Conservation (phyloP, 1,140 invertebrate genomes). For the Zophobas atratus region DNA sequence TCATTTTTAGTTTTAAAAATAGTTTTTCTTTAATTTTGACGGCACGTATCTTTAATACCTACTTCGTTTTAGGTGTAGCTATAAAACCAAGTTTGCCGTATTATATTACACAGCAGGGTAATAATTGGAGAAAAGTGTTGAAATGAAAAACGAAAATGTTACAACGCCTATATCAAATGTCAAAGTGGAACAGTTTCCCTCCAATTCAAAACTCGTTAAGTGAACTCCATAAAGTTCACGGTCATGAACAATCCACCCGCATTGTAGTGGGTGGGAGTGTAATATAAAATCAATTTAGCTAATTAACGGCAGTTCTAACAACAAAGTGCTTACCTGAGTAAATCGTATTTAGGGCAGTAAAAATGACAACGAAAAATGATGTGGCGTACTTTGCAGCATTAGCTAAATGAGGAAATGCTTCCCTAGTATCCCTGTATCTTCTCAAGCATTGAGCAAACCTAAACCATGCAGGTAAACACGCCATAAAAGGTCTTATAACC, state of each 20-base stretch:
- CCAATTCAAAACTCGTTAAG: not conserved
- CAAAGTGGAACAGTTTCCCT: no score
- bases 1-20: no score
- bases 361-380: constrained; percentile 95
- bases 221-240: constrained; percentile 18
- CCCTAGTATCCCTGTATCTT: constrained; percentile 90
- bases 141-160: no score
- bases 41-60: no score
- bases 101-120: no score
- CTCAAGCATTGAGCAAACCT: constrained; percentile 97
- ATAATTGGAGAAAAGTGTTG: no score
- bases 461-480: constrained; percentile 96
- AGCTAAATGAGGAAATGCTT: constrained; percentile 95
- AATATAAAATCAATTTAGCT: constrained; percentile 16
- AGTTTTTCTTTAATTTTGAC: no score
- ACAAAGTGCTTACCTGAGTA: constrained; percentile 73
- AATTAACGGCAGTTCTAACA: constrained; percentile 23
- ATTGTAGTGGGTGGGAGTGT: not conserved
- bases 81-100: no score
- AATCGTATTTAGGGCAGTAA: constrained; percentile 82
- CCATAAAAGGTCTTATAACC: constrained; percentile 84
- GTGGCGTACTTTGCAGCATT: constrained; percentile 99
- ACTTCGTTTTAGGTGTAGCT: no score
- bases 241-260: constrained; percentile 21
- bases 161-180: no score